Percentiles rank a stretch among this genome's conserved stretches.
These are phyloP conservation scores for Melanotaenia trifasciata DNA, from an alignment of 2,797 vertebrate genomes.

Conservation along the genomic window DNA sequence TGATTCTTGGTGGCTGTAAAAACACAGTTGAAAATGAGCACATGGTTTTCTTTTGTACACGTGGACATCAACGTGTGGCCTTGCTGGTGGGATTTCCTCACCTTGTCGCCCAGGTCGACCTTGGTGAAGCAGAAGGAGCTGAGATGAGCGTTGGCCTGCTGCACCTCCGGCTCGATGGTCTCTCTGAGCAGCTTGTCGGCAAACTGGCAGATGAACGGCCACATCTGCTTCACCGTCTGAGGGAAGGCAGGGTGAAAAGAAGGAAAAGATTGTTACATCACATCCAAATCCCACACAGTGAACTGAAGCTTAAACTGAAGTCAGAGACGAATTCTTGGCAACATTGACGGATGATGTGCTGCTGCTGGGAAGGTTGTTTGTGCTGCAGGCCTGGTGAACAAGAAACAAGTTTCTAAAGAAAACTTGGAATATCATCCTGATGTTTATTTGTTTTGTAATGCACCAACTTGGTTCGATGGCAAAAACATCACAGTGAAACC, in stretches of 20 bases:
- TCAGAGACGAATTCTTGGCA: too few species aligned
- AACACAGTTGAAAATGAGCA: constrained; percentile 2
- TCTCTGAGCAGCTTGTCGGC: constrained; percentile 96
- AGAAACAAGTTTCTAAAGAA: too few species aligned
- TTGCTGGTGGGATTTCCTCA: constrained; percentile 45
- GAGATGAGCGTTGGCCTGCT: constrained; percentile 90
- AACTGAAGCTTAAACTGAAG: too few species aligned
- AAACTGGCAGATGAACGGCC: constrained; percentile 98
- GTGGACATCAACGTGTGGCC: neutral
- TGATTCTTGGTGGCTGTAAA: constrained; percentile 91
- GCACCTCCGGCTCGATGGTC: constrained; percentile 94
- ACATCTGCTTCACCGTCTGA: constrained; percentile 97
- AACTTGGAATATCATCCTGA: neutral
- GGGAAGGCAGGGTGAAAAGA: neutral
- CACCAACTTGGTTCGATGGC: too few species aligned
- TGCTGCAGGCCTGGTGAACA: too few species aligned
- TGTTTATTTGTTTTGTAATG: neutral
- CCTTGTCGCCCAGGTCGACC: constrained; percentile 96
- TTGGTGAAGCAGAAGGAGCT: constrained; percentile 95
- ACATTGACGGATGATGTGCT: too few species aligned
- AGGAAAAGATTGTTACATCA: too few species aligned
- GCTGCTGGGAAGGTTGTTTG: too few species aligned
- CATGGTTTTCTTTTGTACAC: too few species aligned
- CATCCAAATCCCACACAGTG: too few species aligned
- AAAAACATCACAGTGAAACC: neutral